These are phyloP conservation scores for Diarsia dahlii DNA, from an alignment of 2,888 invertebrate species.

Conservation along the genomic window DNA sequence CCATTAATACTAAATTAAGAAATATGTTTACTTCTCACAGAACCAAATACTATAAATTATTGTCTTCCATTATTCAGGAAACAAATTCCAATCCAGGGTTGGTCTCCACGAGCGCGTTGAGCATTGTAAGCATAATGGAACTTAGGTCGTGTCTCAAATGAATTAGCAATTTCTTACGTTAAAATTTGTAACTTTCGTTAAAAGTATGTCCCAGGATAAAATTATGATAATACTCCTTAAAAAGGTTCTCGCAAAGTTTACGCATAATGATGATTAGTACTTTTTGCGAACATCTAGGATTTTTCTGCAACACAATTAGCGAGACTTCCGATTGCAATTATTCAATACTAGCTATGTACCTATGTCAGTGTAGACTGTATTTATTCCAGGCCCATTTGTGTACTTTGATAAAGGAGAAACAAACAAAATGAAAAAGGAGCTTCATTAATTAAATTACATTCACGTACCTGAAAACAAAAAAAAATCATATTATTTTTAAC, in stretches of 20 bases:
- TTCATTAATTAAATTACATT: background rate
- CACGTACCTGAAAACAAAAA: constrained; percentile 2
- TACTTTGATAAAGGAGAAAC: background rate
- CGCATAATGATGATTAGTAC: background rate
- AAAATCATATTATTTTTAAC: background rate
- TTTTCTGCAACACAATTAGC: background rate
- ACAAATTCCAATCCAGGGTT: too few relatives aligned
- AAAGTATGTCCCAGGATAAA: background rate
- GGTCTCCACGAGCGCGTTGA: too few relatives aligned
- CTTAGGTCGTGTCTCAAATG: background rate
- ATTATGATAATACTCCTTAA: background rate
- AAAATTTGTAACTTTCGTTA: background rate
- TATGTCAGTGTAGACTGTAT: background rate
- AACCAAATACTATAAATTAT: too few relatives aligned
- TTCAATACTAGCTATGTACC: background rate
- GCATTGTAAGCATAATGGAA: background rate
- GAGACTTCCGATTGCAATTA: background rate
- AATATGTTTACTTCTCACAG: too few relatives aligned
- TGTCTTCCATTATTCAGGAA: too few relatives aligned
- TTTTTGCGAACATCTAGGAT: background rate
- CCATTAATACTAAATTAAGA: too few relatives aligned
- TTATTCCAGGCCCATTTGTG: background rate
- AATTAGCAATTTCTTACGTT: background rate
- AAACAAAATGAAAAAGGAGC: background rate
- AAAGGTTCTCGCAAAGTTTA: background rate